Evolutionary conservation across 2,113 vertebrate genomes (phyloP).

Genomic region (Corythoichthys haematopterus): DNA sequence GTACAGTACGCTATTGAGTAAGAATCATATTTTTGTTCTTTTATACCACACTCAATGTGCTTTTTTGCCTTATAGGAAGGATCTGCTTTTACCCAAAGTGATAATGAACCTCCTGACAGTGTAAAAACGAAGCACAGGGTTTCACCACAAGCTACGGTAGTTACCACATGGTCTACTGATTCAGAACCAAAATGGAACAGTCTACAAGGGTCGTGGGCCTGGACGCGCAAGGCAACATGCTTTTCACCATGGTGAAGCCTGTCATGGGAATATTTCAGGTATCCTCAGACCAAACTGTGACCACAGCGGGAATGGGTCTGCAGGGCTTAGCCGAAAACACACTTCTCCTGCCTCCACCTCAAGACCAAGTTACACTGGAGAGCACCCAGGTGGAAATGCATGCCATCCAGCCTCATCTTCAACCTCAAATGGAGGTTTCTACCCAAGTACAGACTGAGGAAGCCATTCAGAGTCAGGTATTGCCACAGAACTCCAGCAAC

Average conservation of each 20-base stretch:
- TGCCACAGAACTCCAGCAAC: slow-evolving; percentile 6
- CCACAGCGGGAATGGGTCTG: slow-evolving; percentile 33
- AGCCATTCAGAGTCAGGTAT: slow-evolving; percentile 41
- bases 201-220: slow-evolving; percentile 48
- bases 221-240: slow-evolving; percentile 63
- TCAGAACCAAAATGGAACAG: slow-evolving; percentile 50
- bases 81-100: slow-evolving; percentile 6
- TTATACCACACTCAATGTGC: neutral
- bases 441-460: slow-evolving; percentile 20
- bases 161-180: neutral
- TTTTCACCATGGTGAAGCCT: slow-evolving; percentile 63
- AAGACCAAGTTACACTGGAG: slow-evolving; percentile 36
- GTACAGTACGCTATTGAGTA: no score
- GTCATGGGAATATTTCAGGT: slow-evolving; percentile 66
- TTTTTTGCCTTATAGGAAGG: slow-evolving; percentile 22
- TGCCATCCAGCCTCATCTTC: slow-evolving; percentile 42
- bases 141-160: neutral
- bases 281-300: slow-evolving; percentile 49
- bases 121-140: slow-evolving; percentile 3
- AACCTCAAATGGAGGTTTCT: slow-evolving; percentile 54
- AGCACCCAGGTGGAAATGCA: slow-evolving; percentile 57
- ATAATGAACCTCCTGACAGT: neutral
- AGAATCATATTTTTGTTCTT: neutral
- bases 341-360: slow-evolving; percentile 45
- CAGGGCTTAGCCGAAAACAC: slow-evolving; percentile 52